Evolutionary conservation across 2,888 invertebrate species (phyloP).

Genomic region (Oxystoma pomonae): DNA sequence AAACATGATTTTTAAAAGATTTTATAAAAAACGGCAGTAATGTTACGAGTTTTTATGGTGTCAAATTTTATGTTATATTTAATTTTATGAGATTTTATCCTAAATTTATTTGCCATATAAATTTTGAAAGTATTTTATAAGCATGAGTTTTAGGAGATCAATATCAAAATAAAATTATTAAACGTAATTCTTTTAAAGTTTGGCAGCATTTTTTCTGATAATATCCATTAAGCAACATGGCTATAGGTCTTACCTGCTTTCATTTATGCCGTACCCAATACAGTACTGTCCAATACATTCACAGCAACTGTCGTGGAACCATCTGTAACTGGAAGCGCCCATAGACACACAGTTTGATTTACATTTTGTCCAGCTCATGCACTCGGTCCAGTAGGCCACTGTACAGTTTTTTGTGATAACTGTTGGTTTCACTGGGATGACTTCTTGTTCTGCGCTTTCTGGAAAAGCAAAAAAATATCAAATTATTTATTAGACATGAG

Average conservation of each 20-base stretch:
- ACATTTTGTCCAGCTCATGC: slow-evolving; percentile 86
- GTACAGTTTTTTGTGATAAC: slow-evolving; percentile 81
- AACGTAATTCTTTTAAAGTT: too few species aligned
- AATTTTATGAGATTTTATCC: too few species aligned
- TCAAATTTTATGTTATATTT: too few species aligned
- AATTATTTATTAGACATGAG: too few species aligned
- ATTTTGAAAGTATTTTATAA: too few species aligned
- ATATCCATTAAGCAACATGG: background rate
- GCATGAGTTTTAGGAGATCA: too few species aligned
- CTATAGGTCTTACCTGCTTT: slow-evolving; percentile 61
- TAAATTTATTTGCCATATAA: too few species aligned
- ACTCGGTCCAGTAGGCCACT: slow-evolving; percentile 86
- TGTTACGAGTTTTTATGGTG: too few species aligned
- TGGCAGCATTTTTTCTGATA: too few species aligned
- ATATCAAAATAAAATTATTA: too few species aligned
- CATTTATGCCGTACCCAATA: slow-evolving; percentile 85
- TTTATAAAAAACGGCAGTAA: too few species aligned
- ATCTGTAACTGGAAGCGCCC: slow-evolving; percentile 80
- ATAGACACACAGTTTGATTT: slow-evolving; percentile 76
- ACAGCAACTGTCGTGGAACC: slow-evolving; percentile 95
- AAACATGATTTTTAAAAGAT: too few species aligned
- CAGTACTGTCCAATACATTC: slow-evolving; percentile 88
- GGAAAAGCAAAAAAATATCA: slow-evolving; percentile 21
- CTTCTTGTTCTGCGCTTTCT: slow-evolving; percentile 66
- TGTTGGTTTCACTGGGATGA: slow-evolving; percentile 53